A percentile compares a stretch with the other conserved stretches of the same genome.
These are phyloP conservation scores for Tamias sibiricus DNA, from an alignment of 2,113 vertebrate species.

Conservation along the genomic window DNA sequence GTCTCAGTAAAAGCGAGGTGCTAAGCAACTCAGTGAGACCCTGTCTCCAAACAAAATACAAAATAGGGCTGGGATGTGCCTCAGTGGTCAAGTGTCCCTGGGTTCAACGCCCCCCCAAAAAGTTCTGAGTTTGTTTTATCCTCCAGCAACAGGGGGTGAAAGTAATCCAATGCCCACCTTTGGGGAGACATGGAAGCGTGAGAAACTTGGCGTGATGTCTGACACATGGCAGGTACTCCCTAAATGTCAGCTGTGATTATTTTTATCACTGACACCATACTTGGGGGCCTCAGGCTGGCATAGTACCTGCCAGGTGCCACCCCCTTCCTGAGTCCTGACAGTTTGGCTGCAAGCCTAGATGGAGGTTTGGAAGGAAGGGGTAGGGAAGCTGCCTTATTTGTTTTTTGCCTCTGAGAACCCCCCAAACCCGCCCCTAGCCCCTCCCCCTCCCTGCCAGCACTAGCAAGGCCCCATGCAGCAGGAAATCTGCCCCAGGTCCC, in stretches of 20 bases:
- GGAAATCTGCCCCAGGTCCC: not conserved
- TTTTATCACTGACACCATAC: constrained; percentile 60
- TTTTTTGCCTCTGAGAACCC: constrained; percentile 28
- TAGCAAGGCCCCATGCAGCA: not conserved
- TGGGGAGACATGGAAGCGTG: not conserved
- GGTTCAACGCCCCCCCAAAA: too few species aligned
- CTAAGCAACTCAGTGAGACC: too few species aligned
- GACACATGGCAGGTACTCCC: not conserved
- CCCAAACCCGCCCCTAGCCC: not conserved
- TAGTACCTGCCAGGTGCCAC: constrained; percentile 37
- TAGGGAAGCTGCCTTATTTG: not conserved
- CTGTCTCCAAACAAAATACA: too few species aligned
- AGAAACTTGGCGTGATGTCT: not conserved
- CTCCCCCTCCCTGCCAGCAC: not conserved
- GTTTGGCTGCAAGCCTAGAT: not conserved
- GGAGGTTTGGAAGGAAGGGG: not conserved
- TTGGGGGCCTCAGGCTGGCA: constrained; percentile 27
- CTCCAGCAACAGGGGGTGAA: not conserved
- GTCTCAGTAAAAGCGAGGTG: too few species aligned
- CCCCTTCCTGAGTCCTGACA: not conserved
- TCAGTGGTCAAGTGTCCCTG: too few species aligned
- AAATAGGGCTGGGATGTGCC: too few species aligned
- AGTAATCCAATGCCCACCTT: constrained; percentile 1
- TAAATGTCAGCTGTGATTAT: constrained; percentile 31
- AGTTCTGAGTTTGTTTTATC: not conserved